Evolutionary conservation across 2,113 vertebrate genomes (phyloP), one percentile per base, ranked within the genome.

Genomic region (Nettapus auritus): DNA sequence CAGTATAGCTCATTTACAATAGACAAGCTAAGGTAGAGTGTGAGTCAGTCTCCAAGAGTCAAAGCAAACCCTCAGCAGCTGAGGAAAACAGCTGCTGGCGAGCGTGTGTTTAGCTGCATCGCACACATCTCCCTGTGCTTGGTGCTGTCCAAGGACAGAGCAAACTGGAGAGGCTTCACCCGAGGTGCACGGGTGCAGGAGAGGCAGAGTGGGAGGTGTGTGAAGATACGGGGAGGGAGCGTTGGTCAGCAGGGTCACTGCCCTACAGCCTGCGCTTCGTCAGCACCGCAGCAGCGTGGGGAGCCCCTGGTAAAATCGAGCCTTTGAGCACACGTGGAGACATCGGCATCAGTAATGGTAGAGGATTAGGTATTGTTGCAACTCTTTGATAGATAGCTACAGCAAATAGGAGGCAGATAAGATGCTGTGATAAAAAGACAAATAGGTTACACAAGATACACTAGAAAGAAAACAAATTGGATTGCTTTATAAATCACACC

Each of bases 401-500:
- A 50, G 70, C 80, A 93, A 89, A 92, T 92, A 85, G 89, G 62
- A 83, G 94, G 64, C 86, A 93, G 88, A 94, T 92, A 94, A 96
- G 86, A 95, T 90, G 86, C 74, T 80, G 59, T 82, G 94, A 96
- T 93, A 92, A 88, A 84, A 95, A 93, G 95, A 93, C 94, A 96
- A 92, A 96, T 82, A 84, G 90, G 63, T 86, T 94, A 90, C 86
- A 79, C 2, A 52, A 94, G 90, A 79, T 80, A 89, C 6, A 4
- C 71, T 10, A 23, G 85, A 62, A 95, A 90, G 59, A 88, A 96
- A 94, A 82, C 94, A 94, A 92, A 86, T 59, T 73, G 70, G 85
- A 88, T 94, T 38, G 80, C 86, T 96, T 95, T 96, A 96, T 97
- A 95, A 97, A 96, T 96, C 94, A 95, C 63, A 52, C 48, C 38